Conservation (phyloP, 2,888 invertebrate species). For the Pterostichus madidus region DNA sequence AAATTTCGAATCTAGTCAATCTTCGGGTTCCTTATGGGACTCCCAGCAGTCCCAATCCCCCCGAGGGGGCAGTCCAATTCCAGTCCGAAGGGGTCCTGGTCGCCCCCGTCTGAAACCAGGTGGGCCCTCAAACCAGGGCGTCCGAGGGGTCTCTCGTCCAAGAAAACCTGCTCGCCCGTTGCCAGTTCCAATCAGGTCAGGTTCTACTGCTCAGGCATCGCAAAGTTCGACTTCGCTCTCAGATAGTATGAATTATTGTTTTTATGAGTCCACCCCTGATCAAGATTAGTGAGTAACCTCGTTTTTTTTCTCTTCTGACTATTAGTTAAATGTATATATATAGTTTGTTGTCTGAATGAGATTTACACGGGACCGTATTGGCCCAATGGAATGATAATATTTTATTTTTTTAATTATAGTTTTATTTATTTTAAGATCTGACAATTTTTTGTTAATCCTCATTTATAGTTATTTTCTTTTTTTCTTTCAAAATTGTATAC, state of each 20-base stretch:
- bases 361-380: neutral
- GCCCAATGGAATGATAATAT: neutral
- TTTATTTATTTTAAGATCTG: no score
- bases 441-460: no score
- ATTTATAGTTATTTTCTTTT: neutral
- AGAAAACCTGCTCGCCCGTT: constrained; percentile 79
- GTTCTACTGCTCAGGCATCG: constrained; percentile 68
- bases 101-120: constrained; percentile 83
- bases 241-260: constrained; percentile 53
- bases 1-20: constrained; percentile 49
- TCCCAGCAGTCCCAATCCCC: constrained; percentile 54
- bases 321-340: neutral
- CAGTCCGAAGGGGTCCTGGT: constrained; percentile 83
- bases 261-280: constrained; percentile 50
- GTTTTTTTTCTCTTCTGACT: neutral
- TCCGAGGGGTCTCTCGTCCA: constrained; percentile 80
- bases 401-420: neutral
- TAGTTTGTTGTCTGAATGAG: neutral
- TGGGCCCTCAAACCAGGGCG: constrained; percentile 83
- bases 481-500: neutral
- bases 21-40: constrained; percentile 46
- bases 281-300: constrained; percentile 23
- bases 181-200: constrained; percentile 76
- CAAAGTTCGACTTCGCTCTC: constrained; percentile 18
- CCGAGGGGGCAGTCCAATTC: constrained; percentile 69